Percentiles rank a stretch among this genome's conserved stretches.
Evolutionary conservation across 2,888 invertebrate species (phyloP).

Genomic region (Catocala nupta): DNA sequence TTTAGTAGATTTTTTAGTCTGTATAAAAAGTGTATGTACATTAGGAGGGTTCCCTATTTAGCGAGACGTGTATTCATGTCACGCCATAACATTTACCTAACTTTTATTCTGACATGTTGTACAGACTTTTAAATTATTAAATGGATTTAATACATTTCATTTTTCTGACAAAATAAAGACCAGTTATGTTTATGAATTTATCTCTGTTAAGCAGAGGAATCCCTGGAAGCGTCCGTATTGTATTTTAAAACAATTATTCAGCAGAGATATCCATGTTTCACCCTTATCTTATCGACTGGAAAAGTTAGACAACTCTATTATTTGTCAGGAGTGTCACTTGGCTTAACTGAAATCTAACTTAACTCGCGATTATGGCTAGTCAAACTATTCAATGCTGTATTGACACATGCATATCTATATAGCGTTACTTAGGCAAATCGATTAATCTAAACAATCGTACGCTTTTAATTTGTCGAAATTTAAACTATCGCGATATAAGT

Average conservation of each 20-base stretch:
- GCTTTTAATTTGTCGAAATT: neutral
- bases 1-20: conserved; percentile 10
- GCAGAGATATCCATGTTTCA: no score
- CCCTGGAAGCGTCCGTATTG: no score
- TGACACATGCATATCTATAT: neutral
- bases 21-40: conserved; percentile 19
- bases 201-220: no score
- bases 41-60: conserved; percentile 49
- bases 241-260: no score
- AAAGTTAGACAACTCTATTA: no score
- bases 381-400: neutral
- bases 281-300: no score
- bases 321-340: no score
- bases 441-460: conserved; percentile 5
- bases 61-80: conserved; percentile 67
- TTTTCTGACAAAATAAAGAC: conserved; percentile 8
- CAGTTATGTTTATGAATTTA: neutral
- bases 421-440: neutral
- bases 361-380: no score
- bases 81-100: conserved; percentile 67
- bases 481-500: no score
- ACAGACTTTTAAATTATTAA: conserved; percentile 58
- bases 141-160: conserved; percentile 47
- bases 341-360: no score
- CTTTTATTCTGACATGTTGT: conserved; percentile 47